These are phyloP conservation scores for Hydractinia symbiolongicarpus DNA, from an alignment of 30 jellyfish, hydroid and myxozoan genomes.

Conservation along the genomic window DNA sequence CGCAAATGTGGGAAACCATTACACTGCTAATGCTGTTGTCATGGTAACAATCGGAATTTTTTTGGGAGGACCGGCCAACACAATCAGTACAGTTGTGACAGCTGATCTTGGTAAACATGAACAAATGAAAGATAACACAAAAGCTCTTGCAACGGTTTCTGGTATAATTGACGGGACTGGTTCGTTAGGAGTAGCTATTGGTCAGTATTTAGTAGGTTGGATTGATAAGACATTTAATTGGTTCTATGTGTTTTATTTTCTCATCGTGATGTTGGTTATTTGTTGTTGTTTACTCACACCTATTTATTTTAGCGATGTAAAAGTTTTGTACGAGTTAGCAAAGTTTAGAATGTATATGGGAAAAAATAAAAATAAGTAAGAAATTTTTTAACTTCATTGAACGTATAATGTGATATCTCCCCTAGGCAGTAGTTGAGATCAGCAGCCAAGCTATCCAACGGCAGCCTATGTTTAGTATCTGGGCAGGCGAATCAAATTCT, in stretches of 20 bases:
- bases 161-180: constrained; percentile 99
- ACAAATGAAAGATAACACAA: constrained; percentile 51
- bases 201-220: constrained; percentile 77
- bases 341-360: neutral
- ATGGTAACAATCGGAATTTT: constrained; percentile 79
- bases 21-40: constrained; percentile 56
- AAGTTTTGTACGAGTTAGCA: neutral
- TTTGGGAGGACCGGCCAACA: constrained; percentile 98
- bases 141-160: constrained; percentile 91
- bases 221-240: constrained; percentile 69
- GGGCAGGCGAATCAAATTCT: too few relatives aligned
- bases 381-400: too few relatives aligned
- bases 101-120: constrained; percentile 98
- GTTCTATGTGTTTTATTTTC: constrained; percentile 82
- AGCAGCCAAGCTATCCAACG: too few relatives aligned
- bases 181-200: constrained; percentile 94
- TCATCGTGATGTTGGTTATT: constrained; percentile 64
- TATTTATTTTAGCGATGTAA: constrained; percentile 53
- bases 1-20: constrained; percentile 57
- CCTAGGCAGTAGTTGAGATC: too few relatives aligned
- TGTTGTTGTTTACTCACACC: constrained; percentile 68
- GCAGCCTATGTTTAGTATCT: too few relatives aligned
- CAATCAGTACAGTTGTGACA: constrained; percentile 94
- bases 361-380: too few relatives aligned
- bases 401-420: too few relatives aligned